These are phyloP conservation scores for Stenodema calcarata DNA, from an alignment of 2,888 invertebrate genomes.

Conservation along the genomic window DNA sequence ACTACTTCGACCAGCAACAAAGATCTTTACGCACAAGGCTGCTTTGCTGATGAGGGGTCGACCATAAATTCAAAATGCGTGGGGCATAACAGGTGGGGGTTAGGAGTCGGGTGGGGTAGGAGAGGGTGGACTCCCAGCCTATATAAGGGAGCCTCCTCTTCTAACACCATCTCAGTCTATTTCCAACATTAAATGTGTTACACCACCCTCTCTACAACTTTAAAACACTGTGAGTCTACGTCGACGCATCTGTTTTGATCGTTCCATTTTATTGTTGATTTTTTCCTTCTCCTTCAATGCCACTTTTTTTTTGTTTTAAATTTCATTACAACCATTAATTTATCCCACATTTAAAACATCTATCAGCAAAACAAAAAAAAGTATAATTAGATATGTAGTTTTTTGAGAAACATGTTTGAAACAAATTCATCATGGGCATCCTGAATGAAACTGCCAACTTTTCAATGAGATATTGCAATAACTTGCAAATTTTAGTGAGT, in stretches of 20 bases:
- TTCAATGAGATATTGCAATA: too few species aligned
- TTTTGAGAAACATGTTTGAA: too few species aligned
- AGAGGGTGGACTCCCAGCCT: neutral
- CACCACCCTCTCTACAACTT: slow-evolving; percentile 13
- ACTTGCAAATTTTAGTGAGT: too few species aligned
- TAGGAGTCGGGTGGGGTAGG: neutral
- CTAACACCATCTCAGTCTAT: slow-evolving; percentile 28
- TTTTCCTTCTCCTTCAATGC: neutral
- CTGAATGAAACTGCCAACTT: too few species aligned
- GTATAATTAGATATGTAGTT: too few species aligned
- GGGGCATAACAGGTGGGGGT: neutral
- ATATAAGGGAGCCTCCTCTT: slow-evolving; percentile 32
- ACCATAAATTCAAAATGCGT: slow-evolving; percentile 19
- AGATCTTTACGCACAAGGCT: neutral
- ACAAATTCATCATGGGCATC: too few species aligned
- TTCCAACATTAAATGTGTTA: slow-evolving; percentile 45
- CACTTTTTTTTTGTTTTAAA: neutral
- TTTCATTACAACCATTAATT: too few species aligned
- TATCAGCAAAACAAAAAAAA: too few species aligned
- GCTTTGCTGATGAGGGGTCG: neutral
- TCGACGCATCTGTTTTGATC: slow-evolving; percentile 5
- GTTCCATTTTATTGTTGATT: neutral
- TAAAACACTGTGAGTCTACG: slow-evolving; percentile 37
- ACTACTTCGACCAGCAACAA: neutral
- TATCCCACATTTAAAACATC: too few species aligned